A percentile compares a stretch with the other conserved stretches of the same genome.
These are phyloP conservation scores for Cromileptes altivelis DNA, from an alignment of 2,113 vertebrate species.

Conservation along the genomic window DNA sequence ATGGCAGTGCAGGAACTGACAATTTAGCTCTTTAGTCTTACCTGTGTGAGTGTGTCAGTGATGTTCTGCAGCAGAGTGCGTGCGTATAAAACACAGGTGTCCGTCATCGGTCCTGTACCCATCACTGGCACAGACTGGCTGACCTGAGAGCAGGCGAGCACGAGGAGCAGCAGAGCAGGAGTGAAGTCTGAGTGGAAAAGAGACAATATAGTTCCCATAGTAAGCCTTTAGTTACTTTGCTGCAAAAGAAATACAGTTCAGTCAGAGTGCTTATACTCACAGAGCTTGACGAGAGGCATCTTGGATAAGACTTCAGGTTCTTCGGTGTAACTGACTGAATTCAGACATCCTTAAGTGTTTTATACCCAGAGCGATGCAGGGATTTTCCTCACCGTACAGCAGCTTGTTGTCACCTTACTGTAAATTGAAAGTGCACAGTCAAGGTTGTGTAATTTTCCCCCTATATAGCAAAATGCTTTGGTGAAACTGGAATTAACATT, in stretches of 20 bases:
- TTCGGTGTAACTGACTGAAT: constrained; percentile 35
- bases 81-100: constrained; percentile 58
- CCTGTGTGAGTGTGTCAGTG: constrained; percentile 56
- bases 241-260: not conserved
- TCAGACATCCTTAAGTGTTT: constrained; percentile 47
- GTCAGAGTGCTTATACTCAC: constrained; percentile 60
- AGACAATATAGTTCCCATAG: not conserved
- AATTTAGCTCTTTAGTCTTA: not conserved
- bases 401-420: constrained; percentile 5
- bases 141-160: constrained; percentile 45
- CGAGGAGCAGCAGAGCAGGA: constrained; percentile 63
- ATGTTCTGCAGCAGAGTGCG: constrained; percentile 69
- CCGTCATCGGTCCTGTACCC: not conserved
- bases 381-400: constrained; percentile 4
- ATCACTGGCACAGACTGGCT: constrained; percentile 50
- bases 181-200: constrained; percentile 46
- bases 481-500: constrained; percentile 77
- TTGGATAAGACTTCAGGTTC: constrained; percentile 33
- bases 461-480: not conserved
- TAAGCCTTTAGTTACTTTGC: not conserved
- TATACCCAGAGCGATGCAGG: constrained; percentile 60
- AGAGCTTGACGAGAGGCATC: constrained; percentile 65
- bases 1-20: not conserved
- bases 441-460: constrained; percentile 34
- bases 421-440: constrained; percentile 56